Conservation (phyloP, 2,113 vertebrate species). For the Caretta caretta region DNA sequence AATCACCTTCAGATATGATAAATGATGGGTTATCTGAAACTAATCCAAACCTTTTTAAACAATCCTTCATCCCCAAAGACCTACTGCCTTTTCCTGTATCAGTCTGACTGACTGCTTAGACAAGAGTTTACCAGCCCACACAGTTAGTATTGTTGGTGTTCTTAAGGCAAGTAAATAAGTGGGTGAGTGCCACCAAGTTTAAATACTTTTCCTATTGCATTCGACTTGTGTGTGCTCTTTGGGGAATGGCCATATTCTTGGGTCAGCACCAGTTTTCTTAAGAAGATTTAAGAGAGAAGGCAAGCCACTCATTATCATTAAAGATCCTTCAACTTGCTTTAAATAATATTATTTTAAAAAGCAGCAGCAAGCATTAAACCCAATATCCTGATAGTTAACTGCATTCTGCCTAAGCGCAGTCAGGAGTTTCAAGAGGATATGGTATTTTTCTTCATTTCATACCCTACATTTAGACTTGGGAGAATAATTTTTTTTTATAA, state of each 20-base stretch:
- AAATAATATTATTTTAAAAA: background rate
- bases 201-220: background rate
- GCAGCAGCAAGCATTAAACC: background rate
- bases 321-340: background rate
- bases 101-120: background rate
- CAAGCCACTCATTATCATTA: background rate
- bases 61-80: background rate
- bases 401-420: background rate
- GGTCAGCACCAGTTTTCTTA: background rate
- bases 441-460: background rate
- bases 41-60: background rate
- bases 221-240: background rate
- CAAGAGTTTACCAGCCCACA: background rate
- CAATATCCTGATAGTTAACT: background rate
- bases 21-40: background rate
- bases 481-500: background rate
- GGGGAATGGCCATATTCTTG: background rate
- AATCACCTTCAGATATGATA: background rate
- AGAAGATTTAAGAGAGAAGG: background rate
- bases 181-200: background rate
- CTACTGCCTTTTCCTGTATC: background rate
- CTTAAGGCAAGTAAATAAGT: background rate
- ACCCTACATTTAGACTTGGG: background rate
- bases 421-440: background rate
- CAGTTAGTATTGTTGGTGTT: background rate